Evolutionary conservation across 2,113 vertebrate species (phyloP).

Genomic region (Elephantulus edwardii): DNA sequence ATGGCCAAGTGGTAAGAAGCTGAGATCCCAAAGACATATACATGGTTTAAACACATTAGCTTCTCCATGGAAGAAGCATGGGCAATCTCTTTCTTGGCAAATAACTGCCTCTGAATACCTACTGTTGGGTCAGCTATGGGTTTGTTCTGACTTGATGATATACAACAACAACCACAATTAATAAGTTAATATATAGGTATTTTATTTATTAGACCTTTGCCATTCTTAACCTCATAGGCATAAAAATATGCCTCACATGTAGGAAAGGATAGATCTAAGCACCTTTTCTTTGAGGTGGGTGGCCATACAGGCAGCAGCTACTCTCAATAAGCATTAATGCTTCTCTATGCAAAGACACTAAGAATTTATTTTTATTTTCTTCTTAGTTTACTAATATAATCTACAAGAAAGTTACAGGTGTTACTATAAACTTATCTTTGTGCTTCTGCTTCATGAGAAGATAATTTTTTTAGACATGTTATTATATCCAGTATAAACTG

Average conservation of each 20-base stretch:
- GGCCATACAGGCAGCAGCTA: not conserved
- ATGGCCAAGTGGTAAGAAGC: too few species aligned
- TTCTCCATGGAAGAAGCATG: too few species aligned
- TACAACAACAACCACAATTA: too few species aligned
- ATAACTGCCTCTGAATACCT: too few species aligned
- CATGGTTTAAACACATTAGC: too few species aligned
- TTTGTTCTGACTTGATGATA: too few species aligned
- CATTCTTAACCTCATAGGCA: not conserved
- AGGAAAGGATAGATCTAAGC: not conserved
- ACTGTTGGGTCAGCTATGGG: too few species aligned
- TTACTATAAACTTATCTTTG: not conserved
- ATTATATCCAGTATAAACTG: not conserved
- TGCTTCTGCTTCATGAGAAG: not conserved
- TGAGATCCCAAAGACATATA: too few species aligned
- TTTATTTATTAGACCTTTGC: not conserved
- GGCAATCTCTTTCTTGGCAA: too few species aligned
- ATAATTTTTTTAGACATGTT: not conserved
- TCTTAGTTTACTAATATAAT: not conserved
- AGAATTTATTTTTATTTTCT: not conserved
- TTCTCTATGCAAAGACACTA: not conserved
- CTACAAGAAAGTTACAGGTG: not conserved
- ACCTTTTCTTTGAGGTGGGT: not conserved
- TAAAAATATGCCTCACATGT: too few species aligned
- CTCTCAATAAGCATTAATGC: not conserved
- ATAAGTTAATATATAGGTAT: not conserved